phyloP scores from a whole-genome alignment of 2,888 invertebrate species.

The Schizaphis graminum region DNA sequence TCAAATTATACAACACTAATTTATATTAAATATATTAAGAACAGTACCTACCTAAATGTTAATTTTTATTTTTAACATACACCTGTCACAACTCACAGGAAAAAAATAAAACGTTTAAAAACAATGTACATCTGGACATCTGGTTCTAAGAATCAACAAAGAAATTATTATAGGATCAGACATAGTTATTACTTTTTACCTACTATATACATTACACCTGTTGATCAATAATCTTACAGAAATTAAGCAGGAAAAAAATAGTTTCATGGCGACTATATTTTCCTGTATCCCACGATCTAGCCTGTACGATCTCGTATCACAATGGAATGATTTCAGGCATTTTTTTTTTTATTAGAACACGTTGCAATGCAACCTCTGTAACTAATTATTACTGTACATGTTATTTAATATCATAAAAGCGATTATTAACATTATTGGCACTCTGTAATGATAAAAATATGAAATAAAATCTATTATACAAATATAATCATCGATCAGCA shows the following conservation, averaged over 20 bases:
- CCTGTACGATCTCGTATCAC: conserved; percentile 16
- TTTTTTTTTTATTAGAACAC: conserved; percentile 3
- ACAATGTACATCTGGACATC: conserved; percentile 22
- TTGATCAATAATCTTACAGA: not conserved
- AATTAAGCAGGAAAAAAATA: conserved; percentile 13
- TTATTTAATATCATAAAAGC: not conserved
- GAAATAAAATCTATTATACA: not conserved
- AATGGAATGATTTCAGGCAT: conserved; percentile 24
- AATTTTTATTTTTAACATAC: conserved; percentile 27
- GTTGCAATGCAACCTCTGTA: not conserved
- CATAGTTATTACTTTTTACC: conserved; percentile 1
- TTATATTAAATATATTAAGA: not conserved
- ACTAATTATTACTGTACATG: not conserved
- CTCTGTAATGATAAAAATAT: not conserved
- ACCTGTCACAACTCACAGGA: not conserved
- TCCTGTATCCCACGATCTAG: conserved; percentile 44
- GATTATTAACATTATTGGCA: not conserved
- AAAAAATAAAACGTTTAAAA: conserved; percentile 30
- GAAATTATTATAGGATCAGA: conserved; percentile 15
- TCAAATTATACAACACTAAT: not conserved
- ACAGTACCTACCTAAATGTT: not conserved
- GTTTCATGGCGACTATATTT: not conserved
- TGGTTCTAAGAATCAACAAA: conserved; percentile 1
- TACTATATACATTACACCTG: conserved; percentile 45
- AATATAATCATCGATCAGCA: not conserved